Base-by-base conservation (phyloP, 1,140 invertebrate species). In the Scaptodrosophila lebanonensis region DNA sequence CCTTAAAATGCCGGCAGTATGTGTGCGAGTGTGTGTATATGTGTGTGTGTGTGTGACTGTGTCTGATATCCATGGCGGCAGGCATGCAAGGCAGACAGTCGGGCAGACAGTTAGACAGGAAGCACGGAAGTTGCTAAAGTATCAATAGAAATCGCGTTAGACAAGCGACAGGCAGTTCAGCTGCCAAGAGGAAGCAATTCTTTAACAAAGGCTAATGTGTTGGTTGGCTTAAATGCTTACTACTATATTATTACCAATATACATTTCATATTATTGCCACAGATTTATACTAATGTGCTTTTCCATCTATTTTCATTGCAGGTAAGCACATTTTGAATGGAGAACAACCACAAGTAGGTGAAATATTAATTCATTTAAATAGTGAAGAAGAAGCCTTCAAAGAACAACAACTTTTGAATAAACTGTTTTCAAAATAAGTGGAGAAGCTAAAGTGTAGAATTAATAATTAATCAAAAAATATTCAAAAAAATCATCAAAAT, bases 61-160 rank as follows among this genome's bases (percentile, higher is more conserved):
- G 67, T 79, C n/a, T n/a, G n/a, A n/a, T n/a, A n/a, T n/a, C n/a
- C 73, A 79, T 79, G 72, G 73, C 68, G 68, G 59, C 75, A 66
- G 49, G 36, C 48, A 35, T 27, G n/a, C 25, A n/a, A 30, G 40
- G 15, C 38, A 30, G 48, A 17, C 7, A 22, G 5, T 4, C 27
- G 45, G 30, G 9, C 43, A 30, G 35, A 56, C 8, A 22, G 38
- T 18, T 42, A 40, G 40, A 36, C 47, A 44, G 25, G 15, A 29
- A 47, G 36, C 33, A 35, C 50, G 50, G 50, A 52, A 52, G 50
- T 52, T 33, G 50, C 16, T 27, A 43, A 52, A 35, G 36, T 36
- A 44, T 69, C 70, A 39, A 66, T 69, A 65, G 50, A 56, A 73
- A 59, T 57, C 50, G 42, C 30, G 38, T 44, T 33, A 16, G 27